Percentiles rank a stretch among this genome's conserved stretches.
Conservation (phyloP, 2,888 invertebrate species). For the Perithous albicinctus region DNA sequence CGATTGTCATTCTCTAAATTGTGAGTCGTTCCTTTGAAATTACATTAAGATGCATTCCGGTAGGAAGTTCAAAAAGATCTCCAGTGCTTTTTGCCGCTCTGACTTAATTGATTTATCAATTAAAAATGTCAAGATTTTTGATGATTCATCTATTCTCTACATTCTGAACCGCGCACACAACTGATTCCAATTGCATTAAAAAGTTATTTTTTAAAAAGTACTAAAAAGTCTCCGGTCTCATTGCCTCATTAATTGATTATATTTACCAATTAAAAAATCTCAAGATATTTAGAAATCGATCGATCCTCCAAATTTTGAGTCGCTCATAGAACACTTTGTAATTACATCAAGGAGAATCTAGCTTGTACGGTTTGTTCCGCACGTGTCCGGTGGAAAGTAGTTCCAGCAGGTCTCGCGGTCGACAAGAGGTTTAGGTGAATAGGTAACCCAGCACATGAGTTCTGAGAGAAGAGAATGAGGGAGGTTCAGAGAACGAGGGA, state of each 20-base stretch:
- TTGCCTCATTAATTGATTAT: not conserved
- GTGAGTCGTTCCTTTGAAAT: no score
- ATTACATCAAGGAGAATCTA: constrained; percentile 48
- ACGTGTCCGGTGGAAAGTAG: constrained; percentile 52
- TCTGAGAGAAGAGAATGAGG: constrained; percentile 34
- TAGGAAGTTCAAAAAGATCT: no score
- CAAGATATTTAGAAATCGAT: not conserved
- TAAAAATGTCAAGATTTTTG: no score
- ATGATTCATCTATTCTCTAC: no score
- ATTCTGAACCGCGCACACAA: no score
- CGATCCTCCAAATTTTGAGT: constrained; percentile 14
- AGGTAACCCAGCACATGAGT: constrained; percentile 56
- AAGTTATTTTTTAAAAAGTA: no score
- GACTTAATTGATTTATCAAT: no score
- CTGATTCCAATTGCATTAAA: no score
- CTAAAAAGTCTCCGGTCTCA: no score
- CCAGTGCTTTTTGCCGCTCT: no score
- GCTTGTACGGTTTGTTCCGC: constrained; percentile 49
- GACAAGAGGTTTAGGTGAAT: constrained; percentile 54
- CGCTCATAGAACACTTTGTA: constrained; percentile 34
- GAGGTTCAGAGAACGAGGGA: constrained; percentile 31
- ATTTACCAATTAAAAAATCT: not conserved
- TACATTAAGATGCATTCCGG: no score
- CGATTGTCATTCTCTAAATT: no score
- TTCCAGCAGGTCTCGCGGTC: constrained; percentile 52